phyloP scores from a whole-genome alignment of 2,888 invertebrate species.

The Troides aeacus region DNA sequence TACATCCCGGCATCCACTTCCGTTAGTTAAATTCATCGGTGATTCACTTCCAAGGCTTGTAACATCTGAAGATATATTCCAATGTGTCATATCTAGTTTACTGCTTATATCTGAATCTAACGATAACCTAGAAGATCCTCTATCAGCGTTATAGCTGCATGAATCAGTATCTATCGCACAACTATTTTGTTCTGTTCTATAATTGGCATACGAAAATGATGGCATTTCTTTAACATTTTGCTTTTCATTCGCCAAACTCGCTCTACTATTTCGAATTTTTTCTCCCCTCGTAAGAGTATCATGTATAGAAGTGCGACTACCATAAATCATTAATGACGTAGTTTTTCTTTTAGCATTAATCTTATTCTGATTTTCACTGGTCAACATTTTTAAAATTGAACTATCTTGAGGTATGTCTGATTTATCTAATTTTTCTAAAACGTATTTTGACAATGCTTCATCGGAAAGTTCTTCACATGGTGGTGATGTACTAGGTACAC shows the following conservation, averaged over 20 bases:
- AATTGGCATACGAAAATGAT: conserved; percentile 52
- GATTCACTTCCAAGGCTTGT: conserved; percentile 68
- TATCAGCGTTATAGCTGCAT: conserved; percentile 69
- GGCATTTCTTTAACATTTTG: conserved; percentile 52
- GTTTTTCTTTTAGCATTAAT: conserved; percentile 71
- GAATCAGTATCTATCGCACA: conserved; percentile 71
- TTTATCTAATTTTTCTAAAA: conserved; percentile 76
- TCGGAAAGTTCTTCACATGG: conserved; percentile 86
- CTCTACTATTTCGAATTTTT: conserved; percentile 71
- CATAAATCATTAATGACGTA: conserved; percentile 76
- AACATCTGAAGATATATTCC: conserved; percentile 68
- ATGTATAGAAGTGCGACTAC: conserved; percentile 74
- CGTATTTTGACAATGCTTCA: conserved; percentile 74
- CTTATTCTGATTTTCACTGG: conserved; percentile 69
- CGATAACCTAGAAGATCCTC: conserved; percentile 70
- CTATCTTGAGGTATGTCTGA: conserved; percentile 72
- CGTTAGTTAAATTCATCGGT: conserved; percentile 78
- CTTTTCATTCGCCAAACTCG: conserved; percentile 64
- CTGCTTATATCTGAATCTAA: conserved; percentile 74
- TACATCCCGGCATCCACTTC: conserved; percentile 70
- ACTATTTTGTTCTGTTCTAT: conserved; percentile 59
- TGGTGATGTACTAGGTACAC: conserved; percentile 87
- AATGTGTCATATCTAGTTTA: conserved; percentile 70
- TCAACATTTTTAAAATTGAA: conserved; percentile 74
- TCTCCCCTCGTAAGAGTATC: conserved; percentile 76